A percentile compares a stretch with the other conserved stretches of the same genome.
Conservation (phyloP, 2,797 vertebrate species). For the Dipus sagitta region DNA sequence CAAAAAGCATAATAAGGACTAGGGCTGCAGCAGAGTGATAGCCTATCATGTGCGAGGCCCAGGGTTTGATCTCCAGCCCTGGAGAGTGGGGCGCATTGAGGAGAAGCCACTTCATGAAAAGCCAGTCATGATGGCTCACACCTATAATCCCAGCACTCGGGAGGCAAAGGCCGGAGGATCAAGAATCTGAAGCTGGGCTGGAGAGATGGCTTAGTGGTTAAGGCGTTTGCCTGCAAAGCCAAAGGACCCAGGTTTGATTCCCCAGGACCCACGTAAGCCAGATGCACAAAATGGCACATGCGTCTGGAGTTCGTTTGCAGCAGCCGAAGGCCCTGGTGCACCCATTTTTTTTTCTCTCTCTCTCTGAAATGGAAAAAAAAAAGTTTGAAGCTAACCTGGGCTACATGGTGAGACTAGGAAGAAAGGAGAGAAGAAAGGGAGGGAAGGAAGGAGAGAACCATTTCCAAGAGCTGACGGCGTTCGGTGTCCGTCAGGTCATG, state of each 20-base stretch:
- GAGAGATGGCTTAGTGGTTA: too few species aligned
- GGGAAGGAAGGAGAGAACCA: not conserved
- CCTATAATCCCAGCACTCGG: not conserved
- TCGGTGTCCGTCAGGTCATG: not conserved
- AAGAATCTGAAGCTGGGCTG: not conserved
- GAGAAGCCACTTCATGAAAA: not conserved
- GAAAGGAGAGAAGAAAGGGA: not conserved
- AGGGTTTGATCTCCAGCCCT: not conserved
- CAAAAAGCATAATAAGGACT: not conserved
- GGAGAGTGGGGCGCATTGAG: too few species aligned
- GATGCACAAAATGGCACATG: too few species aligned
- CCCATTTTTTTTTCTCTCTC: too few species aligned
- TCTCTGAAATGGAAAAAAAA: too few species aligned
- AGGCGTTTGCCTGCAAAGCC: too few species aligned
- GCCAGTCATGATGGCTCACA: not conserved
- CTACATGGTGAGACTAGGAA: not conserved
- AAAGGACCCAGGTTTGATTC: too few species aligned
- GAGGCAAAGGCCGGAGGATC: too few species aligned
- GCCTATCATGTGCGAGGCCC: not conserved
- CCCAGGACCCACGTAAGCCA: too few species aligned
- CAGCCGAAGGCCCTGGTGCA: too few species aligned
- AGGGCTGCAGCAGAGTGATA: not conserved
- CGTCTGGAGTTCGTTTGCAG: too few species aligned
- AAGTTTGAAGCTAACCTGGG: not conserved
- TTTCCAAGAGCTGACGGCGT: not conserved